These are phyloP conservation scores for Drosophila ficusphila DNA, from an alignment of 1,140 invertebrate species.

Conservation along the genomic window DNA sequence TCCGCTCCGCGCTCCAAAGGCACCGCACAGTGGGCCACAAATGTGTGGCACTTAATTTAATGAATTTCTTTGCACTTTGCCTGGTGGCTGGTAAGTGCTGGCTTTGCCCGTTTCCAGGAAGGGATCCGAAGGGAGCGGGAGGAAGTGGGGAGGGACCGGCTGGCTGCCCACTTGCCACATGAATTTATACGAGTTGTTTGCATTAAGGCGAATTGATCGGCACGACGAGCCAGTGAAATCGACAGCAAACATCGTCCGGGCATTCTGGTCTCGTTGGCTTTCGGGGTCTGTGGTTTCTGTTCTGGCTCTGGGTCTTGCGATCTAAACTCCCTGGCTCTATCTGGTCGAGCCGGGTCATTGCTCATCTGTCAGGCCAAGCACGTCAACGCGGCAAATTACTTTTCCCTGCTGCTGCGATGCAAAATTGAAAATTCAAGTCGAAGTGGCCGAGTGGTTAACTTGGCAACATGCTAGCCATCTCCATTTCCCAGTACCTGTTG, in stretches of 20 bases:
- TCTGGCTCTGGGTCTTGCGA: background rate
- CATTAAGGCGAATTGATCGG: constrained; percentile 82
- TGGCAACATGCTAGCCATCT: constrained; percentile 72
- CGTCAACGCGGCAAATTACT: constrained; percentile 81
- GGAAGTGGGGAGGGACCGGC: background rate
- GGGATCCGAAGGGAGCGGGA: constrained; percentile 2
- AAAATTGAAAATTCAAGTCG: constrained; percentile 79
- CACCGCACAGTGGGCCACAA: constrained; percentile 74
- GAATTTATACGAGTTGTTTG: constrained; percentile 82
- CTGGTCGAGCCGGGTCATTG: constrained; percentile 61
- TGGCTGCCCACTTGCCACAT: constrained; percentile 67
- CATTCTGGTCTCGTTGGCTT: background rate
- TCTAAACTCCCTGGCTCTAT: background rate
- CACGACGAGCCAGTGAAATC: constrained; percentile 65
- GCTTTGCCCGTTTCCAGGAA: constrained; percentile 26
- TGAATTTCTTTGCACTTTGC: constrained; percentile 81
- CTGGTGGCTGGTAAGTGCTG: constrained; percentile 30
- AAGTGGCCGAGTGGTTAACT: constrained; percentile 67
- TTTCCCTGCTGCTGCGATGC: constrained; percentile 68
- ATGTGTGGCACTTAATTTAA: constrained; percentile 82
- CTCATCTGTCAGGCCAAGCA: constrained; percentile 80
- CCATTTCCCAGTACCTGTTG: constrained; percentile 6
- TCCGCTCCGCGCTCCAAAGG: constrained; percentile 24
- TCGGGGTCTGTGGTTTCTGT: background rate
- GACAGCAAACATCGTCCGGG: constrained; percentile 16